phyloP scores from a whole-genome alignment of 2,113 vertebrate species.

The Mesembrinibis cayennensis region DNA sequence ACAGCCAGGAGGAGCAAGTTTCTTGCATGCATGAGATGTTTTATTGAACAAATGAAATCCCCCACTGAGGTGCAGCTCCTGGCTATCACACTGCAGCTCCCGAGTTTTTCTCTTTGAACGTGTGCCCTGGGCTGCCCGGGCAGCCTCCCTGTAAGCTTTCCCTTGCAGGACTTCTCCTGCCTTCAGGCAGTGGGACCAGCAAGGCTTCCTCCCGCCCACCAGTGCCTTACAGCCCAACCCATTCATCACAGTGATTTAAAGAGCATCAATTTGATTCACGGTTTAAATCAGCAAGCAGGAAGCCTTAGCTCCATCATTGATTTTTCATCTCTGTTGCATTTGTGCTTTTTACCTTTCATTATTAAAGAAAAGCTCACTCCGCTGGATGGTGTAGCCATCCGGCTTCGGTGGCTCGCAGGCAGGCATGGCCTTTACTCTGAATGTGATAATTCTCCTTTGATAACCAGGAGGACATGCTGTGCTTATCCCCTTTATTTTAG shows the following conservation, averaged over 20 bases:
- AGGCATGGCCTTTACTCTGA: slow-evolving; percentile 2
- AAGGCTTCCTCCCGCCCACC: neutral
- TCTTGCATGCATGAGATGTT: neutral
- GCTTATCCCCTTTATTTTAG: neutral
- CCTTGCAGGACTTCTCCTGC: neutral
- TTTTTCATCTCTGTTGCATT: neutral
- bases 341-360: neutral
- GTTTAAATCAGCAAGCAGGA: neutral
- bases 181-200: neutral
- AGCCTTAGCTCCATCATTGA: neutral
- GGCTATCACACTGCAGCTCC: neutral
- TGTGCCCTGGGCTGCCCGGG: neutral
- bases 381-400: neutral
- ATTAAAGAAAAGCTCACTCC: neutral
- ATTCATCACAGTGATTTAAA: slow-evolving; percentile 8
- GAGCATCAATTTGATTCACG: neutral
- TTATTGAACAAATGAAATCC: neutral
- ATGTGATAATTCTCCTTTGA: slow-evolving; percentile 10
- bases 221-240: neutral
- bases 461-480: slow-evolving; percentile 1
- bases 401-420: neutral
- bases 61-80: neutral
- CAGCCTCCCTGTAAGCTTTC: neutral
- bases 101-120: neutral
- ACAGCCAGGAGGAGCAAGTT: neutral